phyloP scores from a whole-genome alignment of 2,113 vertebrate genomes.

The Esox niger region DNA sequence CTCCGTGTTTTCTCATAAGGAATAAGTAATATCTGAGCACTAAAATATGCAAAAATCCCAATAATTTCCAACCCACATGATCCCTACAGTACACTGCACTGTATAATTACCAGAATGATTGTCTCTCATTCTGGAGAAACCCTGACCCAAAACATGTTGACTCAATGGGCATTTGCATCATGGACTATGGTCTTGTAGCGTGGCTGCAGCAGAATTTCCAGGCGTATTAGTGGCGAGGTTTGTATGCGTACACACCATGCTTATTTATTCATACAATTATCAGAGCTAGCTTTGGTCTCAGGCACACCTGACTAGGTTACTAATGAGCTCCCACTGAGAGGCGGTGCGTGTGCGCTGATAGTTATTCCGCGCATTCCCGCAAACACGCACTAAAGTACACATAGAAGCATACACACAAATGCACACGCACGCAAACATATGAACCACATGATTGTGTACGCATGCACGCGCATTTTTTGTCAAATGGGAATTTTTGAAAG shows the following conservation, averaged over 20 bases:
- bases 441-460: no score
- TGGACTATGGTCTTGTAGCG: not conserved
- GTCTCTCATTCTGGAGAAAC: not conserved
- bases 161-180: not conserved
- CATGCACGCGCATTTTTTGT: not conserved
- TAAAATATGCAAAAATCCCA: not conserved
- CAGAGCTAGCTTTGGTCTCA: conserved; percentile 12
- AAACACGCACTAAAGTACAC: not conserved
- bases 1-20: not conserved
- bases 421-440: not conserved
- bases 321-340: conserved; percentile 8
- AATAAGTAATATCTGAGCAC: not conserved
- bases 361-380: not conserved
- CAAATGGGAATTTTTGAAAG: not conserved
- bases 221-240: not conserved
- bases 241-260: not conserved
- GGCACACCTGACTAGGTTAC: conserved; percentile 20
- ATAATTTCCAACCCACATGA: not conserved
- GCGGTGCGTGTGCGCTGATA: not conserved
- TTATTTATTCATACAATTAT: conserved; percentile 19
- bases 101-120: conserved; percentile 2
- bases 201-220: not conserved
- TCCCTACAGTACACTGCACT: not conserved
- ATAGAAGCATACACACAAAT: not conserved
- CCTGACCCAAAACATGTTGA: conserved; percentile 7